phyloP scores from a whole-genome alignment of 2,888 invertebrate species.

The Plemyria rubiginata region DNA sequence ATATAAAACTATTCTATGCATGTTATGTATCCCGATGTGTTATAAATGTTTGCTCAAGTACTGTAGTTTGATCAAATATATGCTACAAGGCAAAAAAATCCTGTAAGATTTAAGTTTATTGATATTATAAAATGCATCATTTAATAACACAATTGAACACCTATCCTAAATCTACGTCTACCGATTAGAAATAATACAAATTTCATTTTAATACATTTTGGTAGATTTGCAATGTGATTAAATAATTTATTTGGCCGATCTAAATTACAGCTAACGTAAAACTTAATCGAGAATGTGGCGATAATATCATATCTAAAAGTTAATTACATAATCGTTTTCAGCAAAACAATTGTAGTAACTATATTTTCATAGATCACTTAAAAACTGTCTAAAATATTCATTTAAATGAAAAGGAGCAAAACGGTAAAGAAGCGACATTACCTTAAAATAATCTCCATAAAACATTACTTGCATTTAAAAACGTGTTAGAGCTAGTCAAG shows the following conservation, averaged over 20 bases:
- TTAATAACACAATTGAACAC: conserved; percentile 41
- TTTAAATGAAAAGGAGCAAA: not conserved
- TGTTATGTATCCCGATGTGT: conserved; percentile 27
- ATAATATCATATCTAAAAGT: conserved; percentile 18
- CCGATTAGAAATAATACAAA: conserved; percentile 48
- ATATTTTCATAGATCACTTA: not conserved
- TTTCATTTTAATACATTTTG: conserved; percentile 65
- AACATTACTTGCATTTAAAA: not conserved
- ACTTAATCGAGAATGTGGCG: conserved; percentile 31
- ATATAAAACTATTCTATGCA: conserved; percentile 49
- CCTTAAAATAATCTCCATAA: conserved; percentile 5
- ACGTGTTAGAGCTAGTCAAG: not conserved
- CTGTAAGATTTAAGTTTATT: not conserved
- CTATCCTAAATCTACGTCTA: conserved; percentile 39
- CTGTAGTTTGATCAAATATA: not conserved
- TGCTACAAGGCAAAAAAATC: not conserved
- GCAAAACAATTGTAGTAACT: conserved; percentile 26
- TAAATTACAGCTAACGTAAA: conserved; percentile 50
- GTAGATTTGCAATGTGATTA: conserved; percentile 50
- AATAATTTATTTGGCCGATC: conserved; percentile 65
- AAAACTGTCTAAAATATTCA: not conserved
- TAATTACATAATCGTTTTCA: conserved; percentile 18
- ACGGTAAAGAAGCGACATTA: not conserved
- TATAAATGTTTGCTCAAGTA: not conserved
- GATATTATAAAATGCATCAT: conserved; percentile 2